Conservation (phyloP, 2,888 invertebrate species). For the Philonicus albiceps region DNA sequence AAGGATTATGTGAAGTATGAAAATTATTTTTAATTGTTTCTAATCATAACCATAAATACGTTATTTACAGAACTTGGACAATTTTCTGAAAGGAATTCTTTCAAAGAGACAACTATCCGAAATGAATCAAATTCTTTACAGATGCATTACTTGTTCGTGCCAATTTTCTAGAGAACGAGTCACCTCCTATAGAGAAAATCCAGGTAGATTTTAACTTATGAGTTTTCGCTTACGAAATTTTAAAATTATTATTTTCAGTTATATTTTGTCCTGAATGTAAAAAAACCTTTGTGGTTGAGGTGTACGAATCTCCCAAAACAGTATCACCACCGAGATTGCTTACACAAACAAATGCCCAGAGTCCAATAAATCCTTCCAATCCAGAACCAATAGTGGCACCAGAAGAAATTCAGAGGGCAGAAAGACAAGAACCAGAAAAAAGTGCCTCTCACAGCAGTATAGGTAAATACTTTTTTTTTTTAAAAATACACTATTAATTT, state of each 20-base stretch:
- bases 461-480: conserved; percentile 48
- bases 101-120: conserved; percentile 64
- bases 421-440: conserved; percentile 43
- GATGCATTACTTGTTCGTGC: conserved; percentile 71
- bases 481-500: neutral
- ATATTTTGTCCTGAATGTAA: conserved; percentile 68
- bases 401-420: neutral
- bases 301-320: conserved; percentile 52
- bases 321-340: conserved; percentile 47
- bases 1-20: conserved; percentile 66
- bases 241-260: conserved; percentile 50
- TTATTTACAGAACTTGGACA: conserved; percentile 52
- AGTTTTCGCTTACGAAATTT: neutral
- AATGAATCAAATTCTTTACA: conserved; percentile 65
- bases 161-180: conserved; percentile 68
- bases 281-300: conserved; percentile 67
- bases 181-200: conserved; percentile 51
- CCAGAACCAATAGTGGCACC: neutral
- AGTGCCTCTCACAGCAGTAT: conserved; percentile 50
- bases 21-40: neutral
- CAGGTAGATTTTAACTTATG: conserved; percentile 51
- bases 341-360: conserved; percentile 4
- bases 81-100: conserved; percentile 63
- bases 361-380: neutral
- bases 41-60: neutral